These are phyloP conservation scores for Chrysocyon brachyurus DNA, from an alignment of 2,797 vertebrate genomes.

Conservation along the genomic window DNA sequence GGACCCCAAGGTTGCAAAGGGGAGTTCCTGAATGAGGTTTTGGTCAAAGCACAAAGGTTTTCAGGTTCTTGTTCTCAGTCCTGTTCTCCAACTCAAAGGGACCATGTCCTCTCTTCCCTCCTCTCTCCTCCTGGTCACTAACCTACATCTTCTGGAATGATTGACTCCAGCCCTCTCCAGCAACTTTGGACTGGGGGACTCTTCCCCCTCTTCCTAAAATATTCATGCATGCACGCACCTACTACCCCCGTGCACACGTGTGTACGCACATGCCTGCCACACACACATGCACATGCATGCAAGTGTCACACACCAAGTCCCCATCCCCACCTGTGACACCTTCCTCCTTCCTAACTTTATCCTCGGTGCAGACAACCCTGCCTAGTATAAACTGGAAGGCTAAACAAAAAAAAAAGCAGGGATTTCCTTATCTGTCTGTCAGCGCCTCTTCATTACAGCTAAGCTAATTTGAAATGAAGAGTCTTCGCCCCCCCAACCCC, in stretches of 20 bases:
- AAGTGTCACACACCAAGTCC: not conserved
- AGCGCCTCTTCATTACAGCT: not conserved
- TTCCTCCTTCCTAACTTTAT: not conserved
- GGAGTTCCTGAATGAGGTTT: not conserved
- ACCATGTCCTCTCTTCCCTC: not conserved
- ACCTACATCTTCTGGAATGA: not conserved
- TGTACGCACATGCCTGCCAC: not conserved
- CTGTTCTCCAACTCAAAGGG: not conserved
- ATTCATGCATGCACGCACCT: not conserved
- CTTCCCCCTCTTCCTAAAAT: not conserved
- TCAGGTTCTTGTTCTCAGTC: not conserved
- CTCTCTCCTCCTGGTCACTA: not conserved
- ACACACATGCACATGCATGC: not conserved
- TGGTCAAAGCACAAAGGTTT: not conserved
- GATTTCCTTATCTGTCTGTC: not conserved
- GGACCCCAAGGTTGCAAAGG: not conserved
- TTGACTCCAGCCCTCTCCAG: not conserved
- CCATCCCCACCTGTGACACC: not conserved
- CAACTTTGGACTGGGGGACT: not conserved
- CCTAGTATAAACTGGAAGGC: fast-evolving
- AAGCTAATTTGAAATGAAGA: not conserved
- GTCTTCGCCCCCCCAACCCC: not conserved
- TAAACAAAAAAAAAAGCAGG: fast-evolving
- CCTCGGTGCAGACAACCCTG: not conserved
- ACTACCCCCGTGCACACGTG: not conserved